These are phyloP conservation scores for Balearica regulorum DNA, from an alignment of 2,797 vertebrate genomes.

Conservation along the genomic window DNA sequence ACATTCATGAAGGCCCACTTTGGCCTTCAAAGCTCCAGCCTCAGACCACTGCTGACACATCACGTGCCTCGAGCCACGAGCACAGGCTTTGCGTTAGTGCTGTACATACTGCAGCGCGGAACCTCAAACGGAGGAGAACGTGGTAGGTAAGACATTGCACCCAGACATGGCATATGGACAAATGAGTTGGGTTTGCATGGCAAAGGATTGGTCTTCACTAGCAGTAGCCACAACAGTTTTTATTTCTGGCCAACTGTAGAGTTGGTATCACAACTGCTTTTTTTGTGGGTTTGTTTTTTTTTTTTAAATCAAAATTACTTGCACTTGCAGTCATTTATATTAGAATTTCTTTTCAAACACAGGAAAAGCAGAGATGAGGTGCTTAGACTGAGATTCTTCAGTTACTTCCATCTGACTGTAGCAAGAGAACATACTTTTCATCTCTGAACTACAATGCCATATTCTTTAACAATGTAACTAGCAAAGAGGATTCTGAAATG, in stretches of 20 bases:
- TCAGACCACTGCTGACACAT: neutral
- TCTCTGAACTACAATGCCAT: neutral
- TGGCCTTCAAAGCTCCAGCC: neutral
- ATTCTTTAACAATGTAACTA: neutral
- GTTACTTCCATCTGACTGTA: neutral
- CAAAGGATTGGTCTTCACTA: neutral
- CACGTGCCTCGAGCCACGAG: fast-evolving
- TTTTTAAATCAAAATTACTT: neutral
- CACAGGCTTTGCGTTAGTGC: neutral
- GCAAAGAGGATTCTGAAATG: neutral
- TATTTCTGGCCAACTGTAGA: neutral
- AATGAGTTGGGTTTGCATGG: neutral
- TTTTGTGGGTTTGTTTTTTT: neutral
- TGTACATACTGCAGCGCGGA: fast-evolving
- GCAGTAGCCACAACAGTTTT: neutral
- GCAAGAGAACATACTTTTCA: neutral
- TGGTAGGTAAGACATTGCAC: neutral
- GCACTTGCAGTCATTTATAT: neutral
- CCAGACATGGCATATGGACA: fast-evolving
- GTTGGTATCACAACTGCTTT: too few relatives aligned
- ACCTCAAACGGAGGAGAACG: fast-evolving
- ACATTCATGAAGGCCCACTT: neutral
- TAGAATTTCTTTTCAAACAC: neutral
- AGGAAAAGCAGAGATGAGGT: neutral
- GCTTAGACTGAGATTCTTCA: neutral